Evolutionary conservation across 53 echinoderm and acorn worm species (phyloP), one percentile per base, ranked within the genome.

Genomic region (Paelopatides confundens): DNA sequence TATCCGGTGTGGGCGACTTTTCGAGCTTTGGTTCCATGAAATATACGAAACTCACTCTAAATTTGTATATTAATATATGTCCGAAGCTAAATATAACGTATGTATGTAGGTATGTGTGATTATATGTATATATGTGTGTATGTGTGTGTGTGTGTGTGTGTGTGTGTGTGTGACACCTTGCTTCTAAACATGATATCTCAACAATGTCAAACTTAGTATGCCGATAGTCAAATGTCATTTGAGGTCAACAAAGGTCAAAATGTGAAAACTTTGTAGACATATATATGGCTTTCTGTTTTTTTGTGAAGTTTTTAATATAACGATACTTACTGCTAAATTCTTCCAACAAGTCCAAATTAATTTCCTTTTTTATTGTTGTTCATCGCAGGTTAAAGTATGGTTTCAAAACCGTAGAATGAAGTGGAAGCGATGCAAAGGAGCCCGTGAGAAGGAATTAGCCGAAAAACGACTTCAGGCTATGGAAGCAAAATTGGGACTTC

Each of bases 331-430:
- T 17, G 63, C 63, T 63, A 63, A 26, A n/a, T n/a, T n/a, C 63
- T 63, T 29, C 63, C 0, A 63, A 7, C 30, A 24, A n/a, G 49
- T 26, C 50, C 48, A 46, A 3, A 36, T 14, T 28, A 1, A 43
- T 15, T 47, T 47, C 35, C 78, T 26, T 78, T 47, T 36, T 15
- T 21, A 67, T 13, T 74, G 58, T 79, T 76, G 24, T 29, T 62
- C 38, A 4, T 62, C n/a, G 30, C 71, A 97, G 97, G 95, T 97
- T 18, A 97, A 97, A 79, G 97, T 97, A n/a, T 97, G 97, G 97
- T 97, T 97, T 76, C 97, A 97, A 83, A 97, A 97, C 90, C 90
- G 97, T 23, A 92, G 97, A 29, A 97, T 97, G 97, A 97, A 97
- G 67, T 97, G 97, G 97, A 97, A 97, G 76, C 77, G 97, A 35